These are phyloP conservation scores for Xiphophorus couchianus DNA, from an alignment of 2,113 vertebrate genomes.

Conservation along the genomic window DNA sequence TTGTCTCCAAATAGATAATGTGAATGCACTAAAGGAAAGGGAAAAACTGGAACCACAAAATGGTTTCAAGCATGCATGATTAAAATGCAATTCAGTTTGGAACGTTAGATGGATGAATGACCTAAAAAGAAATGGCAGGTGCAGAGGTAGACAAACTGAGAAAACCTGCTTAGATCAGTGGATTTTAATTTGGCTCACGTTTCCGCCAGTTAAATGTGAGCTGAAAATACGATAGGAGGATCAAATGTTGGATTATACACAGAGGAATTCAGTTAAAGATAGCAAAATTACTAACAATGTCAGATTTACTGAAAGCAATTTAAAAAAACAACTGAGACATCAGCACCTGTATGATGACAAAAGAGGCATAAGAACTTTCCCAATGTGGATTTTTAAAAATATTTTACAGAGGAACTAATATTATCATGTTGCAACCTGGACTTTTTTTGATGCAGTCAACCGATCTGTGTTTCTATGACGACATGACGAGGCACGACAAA, in stretches of 20 bases:
- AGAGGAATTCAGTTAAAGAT: conserved; percentile 26
- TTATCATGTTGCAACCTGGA: neutral
- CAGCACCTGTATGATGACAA: conserved; percentile 4
- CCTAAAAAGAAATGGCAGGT: conserved; percentile 61
- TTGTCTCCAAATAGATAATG: conserved; percentile 45
- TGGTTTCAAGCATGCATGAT: conserved; percentile 73
- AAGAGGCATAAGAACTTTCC: neutral
- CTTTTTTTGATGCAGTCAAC: neutral
- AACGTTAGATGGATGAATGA: conserved; percentile 64
- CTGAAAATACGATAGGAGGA: conserved; percentile 13
- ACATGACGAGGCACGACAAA: neutral
- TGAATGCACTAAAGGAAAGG: conserved; percentile 47
- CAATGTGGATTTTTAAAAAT: no score
- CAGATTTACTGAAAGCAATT: conserved; percentile 39
- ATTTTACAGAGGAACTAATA: neutral
- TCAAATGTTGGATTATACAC: conserved; percentile 17
- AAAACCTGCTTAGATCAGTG: conserved; percentile 40
- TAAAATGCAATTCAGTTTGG: conserved; percentile 74
- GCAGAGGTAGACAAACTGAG: conserved; percentile 55
- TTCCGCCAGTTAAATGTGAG: conserved; percentile 17
- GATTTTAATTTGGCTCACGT: conserved; percentile 22
- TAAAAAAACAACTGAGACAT: conserved; percentile 54
- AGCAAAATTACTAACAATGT: conserved; percentile 28
- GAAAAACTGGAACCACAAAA: conserved; percentile 62
- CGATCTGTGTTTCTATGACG: neutral